Evolutionary conservation across 92 coral and sea anemone genomes (phyloP), one percentile per base, ranked within the genome.

Genomic region (Scolanthus callimorphus): DNA sequence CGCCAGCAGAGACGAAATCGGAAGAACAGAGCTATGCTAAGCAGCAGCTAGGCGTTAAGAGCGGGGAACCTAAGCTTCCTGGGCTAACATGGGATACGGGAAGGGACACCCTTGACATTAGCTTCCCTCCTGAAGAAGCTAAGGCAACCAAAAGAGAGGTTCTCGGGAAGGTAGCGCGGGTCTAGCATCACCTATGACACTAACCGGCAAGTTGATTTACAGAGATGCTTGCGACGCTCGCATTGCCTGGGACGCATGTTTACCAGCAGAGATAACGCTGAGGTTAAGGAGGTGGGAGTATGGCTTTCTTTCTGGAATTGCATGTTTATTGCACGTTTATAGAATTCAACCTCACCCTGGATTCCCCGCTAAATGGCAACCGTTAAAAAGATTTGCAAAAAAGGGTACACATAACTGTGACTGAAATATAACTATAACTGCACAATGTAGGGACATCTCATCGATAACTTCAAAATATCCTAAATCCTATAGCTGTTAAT

Each of bases 11-110:
- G n/a, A n/a, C n/a, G n/a, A n/a, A n/a, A n/a, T 49, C 24, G 11
- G 30, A 39, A 54, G 85, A 79, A 12, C 47, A 58, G 39, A 79
- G 69, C 26, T 62, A 60, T 15, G 79, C 85, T 30, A 79, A 65
- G 52, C 49, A 54, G 4, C 79, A 72, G 37, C 71, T 71, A 0
- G 68, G 78, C 2, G 64, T 66, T 27, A 12, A 55, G 4, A 39
- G 29, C 2, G 69, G 76, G 17, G 71, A 72, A 46, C 54, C 67
- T 49, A 54, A 61, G 17, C 31, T 41, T 3, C 76, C 72, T 17
- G 80, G 86, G 2, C 44, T 79, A 11, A 38, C 27, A 27, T 79
- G 86, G 80, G 21, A 79, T 51, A 71, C 65, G 29, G 30, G 31
- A 39, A 13, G 34, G 11, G 80, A 73, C 60, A 67, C 17, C 29